phyloP scores from a whole-genome alignment of 1,140 invertebrate genomes.

The Pectinophora gossypiella region DNA sequence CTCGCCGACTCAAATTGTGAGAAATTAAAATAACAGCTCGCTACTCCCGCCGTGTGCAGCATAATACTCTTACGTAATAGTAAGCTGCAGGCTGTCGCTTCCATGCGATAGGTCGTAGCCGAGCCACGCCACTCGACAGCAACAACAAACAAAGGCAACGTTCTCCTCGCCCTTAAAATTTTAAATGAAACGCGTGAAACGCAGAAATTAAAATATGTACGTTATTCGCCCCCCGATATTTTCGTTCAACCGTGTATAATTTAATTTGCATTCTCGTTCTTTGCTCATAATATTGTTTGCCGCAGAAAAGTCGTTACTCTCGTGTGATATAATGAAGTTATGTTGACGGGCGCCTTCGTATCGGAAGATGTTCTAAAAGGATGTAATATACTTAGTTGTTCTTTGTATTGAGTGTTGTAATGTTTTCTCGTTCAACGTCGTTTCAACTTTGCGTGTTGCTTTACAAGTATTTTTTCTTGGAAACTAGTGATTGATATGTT shows the following conservation, averaged over 20 bases:
- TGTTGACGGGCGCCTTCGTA: too few relatives aligned
- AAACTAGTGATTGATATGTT: too few relatives aligned
- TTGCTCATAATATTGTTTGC: not conserved
- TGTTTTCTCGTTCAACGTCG: too few relatives aligned
- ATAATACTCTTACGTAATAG: slow-evolving; percentile 2
- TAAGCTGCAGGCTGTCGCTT: not conserved
- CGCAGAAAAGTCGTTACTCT: not conserved
- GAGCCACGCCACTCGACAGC: too few relatives aligned
- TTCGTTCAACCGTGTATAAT: not conserved
- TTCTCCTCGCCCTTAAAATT: not conserved
- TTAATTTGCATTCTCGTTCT: not conserved
- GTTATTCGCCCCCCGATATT: not conserved
- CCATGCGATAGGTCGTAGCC: not conserved
- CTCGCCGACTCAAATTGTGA: slow-evolving; percentile 4
- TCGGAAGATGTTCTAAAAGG: too few relatives aligned
- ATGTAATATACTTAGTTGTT: too few relatives aligned
- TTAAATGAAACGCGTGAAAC: not conserved
- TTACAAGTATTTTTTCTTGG: too few relatives aligned
- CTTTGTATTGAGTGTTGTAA: too few relatives aligned
- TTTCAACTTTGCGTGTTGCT: too few relatives aligned
- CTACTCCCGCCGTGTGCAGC: slow-evolving; percentile 1
- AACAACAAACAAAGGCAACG: too few relatives aligned
- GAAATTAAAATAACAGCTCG: slow-evolving; percentile 11
- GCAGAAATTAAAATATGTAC: not conserved
- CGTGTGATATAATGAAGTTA: too few relatives aligned